Conservation (phyloP, 2,797 vertebrate genomes). For the Nasua narica region DNA sequence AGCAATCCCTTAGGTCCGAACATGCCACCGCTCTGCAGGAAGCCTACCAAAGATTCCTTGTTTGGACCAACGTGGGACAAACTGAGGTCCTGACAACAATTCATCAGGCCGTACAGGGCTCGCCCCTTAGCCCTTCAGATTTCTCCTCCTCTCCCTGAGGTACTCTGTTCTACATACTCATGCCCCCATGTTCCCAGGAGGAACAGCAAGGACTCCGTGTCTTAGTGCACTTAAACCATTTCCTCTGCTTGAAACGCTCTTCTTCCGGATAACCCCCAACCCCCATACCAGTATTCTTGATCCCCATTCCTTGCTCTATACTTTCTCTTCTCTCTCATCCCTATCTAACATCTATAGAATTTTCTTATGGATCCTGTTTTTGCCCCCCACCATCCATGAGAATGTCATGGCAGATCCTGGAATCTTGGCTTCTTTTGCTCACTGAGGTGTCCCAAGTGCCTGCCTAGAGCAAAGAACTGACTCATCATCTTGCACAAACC, state of each 20-base stretch:
- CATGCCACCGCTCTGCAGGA: background rate
- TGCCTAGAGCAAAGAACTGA: background rate
- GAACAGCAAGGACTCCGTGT: background rate
- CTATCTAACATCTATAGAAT: background rate
- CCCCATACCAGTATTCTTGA: rapidly evolving
- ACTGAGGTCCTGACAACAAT: background rate
- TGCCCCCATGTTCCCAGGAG: background rate
- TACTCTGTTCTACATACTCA: background rate
- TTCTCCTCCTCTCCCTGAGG: background rate
- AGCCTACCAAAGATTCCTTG: background rate
- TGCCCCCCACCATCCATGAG: background rate
- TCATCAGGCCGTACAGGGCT: background rate
- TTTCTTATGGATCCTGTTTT: background rate
- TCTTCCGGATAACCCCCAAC: background rate
- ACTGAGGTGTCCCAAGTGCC: background rate
- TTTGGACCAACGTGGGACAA: background rate
- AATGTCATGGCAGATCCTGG: background rate
- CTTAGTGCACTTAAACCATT: background rate
- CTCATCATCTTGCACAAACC: background rate
- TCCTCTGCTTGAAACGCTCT: background rate
- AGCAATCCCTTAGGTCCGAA: background rate
- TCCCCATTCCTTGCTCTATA: background rate
- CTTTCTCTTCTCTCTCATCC: background rate
- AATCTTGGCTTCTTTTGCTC: background rate
- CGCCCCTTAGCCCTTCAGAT: background rate